Evolutionary conservation across 2,888 invertebrate genomes (phyloP).

Genomic region (Bhutanitis thaidina): DNA sequence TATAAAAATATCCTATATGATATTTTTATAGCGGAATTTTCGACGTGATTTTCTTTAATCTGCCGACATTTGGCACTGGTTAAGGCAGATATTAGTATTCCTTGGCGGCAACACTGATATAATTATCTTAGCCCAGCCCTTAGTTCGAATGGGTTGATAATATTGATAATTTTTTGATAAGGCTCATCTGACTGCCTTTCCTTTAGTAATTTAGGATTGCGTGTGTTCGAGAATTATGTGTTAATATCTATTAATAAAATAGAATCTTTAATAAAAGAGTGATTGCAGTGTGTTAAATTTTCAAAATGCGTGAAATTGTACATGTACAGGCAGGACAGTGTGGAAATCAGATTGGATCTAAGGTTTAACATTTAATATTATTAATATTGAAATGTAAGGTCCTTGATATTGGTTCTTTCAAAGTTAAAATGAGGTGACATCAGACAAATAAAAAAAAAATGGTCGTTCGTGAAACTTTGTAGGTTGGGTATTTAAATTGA

Average conservation of each 20-base stretch:
- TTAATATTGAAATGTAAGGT: neutral
- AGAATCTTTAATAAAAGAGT: neutral
- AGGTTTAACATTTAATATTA: constrained; percentile 72
- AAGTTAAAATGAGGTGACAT: no score
- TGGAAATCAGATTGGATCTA: constrained; percentile 96
- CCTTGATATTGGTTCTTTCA: no score
- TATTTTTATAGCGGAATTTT: no score
- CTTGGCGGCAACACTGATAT: no score
- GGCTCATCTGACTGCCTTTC: neutral
- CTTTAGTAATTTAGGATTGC: neutral
- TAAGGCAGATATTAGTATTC: no score
- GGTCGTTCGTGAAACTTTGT: no score
- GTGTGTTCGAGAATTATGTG: constrained; percentile 8
- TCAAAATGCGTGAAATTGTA: constrained; percentile 94
- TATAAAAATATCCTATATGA: no score
- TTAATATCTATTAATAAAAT: constrained; percentile 3
- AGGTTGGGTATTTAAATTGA: no score
- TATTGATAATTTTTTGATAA: constrained; percentile 18
- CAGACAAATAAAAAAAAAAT: no score
- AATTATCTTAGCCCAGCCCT: constrained; percentile 1
- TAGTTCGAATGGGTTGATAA: constrained; percentile 18
- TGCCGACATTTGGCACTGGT: no score
- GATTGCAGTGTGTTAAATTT: neutral
- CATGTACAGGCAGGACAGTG: constrained; percentile 96
- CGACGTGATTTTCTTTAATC: no score